Evolutionary conservation across 2,888 invertebrate species (phyloP), one percentile per base, ranked within the genome.

Genomic region (Caenorhabditis sp.): DNA sequence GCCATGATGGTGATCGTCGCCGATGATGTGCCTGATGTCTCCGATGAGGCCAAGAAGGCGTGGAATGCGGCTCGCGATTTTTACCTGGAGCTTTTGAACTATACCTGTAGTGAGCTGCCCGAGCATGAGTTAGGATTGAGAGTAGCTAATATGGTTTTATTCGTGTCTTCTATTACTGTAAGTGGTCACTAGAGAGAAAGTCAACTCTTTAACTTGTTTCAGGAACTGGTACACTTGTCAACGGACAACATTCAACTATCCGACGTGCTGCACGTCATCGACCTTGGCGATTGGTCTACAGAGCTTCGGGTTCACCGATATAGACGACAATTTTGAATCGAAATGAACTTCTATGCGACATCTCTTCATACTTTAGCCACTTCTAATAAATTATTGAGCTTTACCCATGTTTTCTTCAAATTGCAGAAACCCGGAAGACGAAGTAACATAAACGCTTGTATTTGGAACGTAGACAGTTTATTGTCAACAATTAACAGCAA

Each of bases 401-500:
- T 75, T 58, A 74, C 58, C 12, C 19, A 44, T 4, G 14, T 14
- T 44, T 19, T 64, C 10, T 49, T 54, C 26, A 12, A n/a, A 22
- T 31, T 19, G 24, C 28, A 47, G 47, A 19, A 14, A 26, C 41
- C 47, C 10, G n/a, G n/a, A 47, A 58, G n/a, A 44, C 24, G 41
- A 38, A 16, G 16, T 35, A 47, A 59, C 31, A 44, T 10, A 77
- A 47, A 51, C 22, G 49, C 31, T 54, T 54, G n/a, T 51, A 44
- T 38, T 47, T 77, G 54, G 68, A 80, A 74, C 63, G 75, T 59
- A 75, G 70, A 81, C 69, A 80, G 61, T 72, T 85, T 85, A 82
- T 85, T 79, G 77, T 73, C 79, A 85, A 85, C 85, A 85, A 86
- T 76, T 72, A 87, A 86, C 82, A 86, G 77, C 81, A 86, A 86